A percentile compares a stretch with the other conserved stretches of the same genome.
These are phyloP conservation scores for Reinhardtius hippoglossoides DNA, from an alignment of 2,113 vertebrate genomes.

Conservation along the genomic window DNA sequence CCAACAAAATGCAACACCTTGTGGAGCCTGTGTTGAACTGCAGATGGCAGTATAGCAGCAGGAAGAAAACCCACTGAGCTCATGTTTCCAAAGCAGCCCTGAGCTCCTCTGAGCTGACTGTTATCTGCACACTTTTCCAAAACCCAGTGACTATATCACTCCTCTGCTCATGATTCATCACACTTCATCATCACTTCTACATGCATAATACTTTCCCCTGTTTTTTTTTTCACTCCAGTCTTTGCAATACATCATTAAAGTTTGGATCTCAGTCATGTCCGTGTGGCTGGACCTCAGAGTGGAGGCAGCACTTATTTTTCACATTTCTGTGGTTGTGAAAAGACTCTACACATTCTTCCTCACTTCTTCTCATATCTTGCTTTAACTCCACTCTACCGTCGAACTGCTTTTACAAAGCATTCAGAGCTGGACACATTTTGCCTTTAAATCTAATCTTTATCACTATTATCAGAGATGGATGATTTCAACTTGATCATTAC, in stretches of 20 bases:
- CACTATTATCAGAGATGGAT: too few relatives aligned
- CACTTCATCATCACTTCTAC: constrained; percentile 5
- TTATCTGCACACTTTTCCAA: constrained; percentile 2
- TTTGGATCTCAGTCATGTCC: constrained; percentile 13
- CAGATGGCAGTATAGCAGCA: constrained; percentile 65
- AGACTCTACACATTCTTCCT: constrained; percentile 34
- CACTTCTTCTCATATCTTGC: background rate
- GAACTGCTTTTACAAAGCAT: background rate
- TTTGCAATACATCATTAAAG: background rate
- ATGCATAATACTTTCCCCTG: constrained; percentile 4
- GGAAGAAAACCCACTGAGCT: background rate
- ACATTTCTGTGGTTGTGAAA: constrained; percentile 48
- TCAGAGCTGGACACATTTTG: too few relatives aligned
- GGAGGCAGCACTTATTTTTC: constrained; percentile 16
- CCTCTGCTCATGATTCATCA: constrained; percentile 24
- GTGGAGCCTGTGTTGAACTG: constrained; percentile 20
- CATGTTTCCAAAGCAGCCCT: background rate
- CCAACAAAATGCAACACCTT: background rate
- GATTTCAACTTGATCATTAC: background rate
- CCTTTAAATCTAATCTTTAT: too few relatives aligned
- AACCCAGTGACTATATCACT: background rate
- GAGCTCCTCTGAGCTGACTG: constrained; percentile 4
- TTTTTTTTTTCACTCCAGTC: background rate
- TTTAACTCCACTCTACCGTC: background rate
- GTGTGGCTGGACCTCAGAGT: constrained; percentile 39